Evolutionary conservation across 2,888 invertebrate genomes (phyloP), one percentile per base, ranked within the genome.

Genomic region (Busseola fusca): DNA sequence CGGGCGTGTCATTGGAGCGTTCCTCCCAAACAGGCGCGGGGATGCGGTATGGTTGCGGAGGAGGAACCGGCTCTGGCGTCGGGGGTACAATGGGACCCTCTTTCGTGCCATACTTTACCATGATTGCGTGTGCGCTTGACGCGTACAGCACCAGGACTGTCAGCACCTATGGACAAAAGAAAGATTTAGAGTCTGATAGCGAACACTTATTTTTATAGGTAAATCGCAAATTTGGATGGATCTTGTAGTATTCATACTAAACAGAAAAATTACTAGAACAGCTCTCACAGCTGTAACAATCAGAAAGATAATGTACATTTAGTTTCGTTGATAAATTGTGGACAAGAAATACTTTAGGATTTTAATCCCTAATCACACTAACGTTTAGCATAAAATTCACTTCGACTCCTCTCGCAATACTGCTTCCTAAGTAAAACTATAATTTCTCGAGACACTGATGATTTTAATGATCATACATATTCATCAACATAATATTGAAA

Each of bases 11-110:
- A 81, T 96, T 94, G 27, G 92, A 91, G 75, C 96, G 91, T 86
- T 96, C 93, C 84, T 97, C 97, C 97, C 97, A 97, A 27, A 97
- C 97, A 42, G 97, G 96, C 81, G 97, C 97, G 2, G 97, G 97
- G 40, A 89, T 91, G 30, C 96, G 93, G 88, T 93, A 96, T 63
- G 96, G 96, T 88, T 93, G 96, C 84, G 92, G 95, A 48, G 91
- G 86, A 1, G 94, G 94, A 78, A 93, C 91, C 10, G 94, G 93
- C 78, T 96, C 96, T 75, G 96, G 96, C 77, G 95, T 91, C 66
- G 96, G 96, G 30, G 96, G 96, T 88, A 94, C 93, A 63, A 97
- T 97, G 59, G 97, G 97, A 27, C 97, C 97, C 10, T 89, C 95
- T 83, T 96, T 97, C 4, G 97, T 97, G 86, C 96, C 96, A 89